Percentiles rank a stretch among this genome's conserved stretches.
Conservation (phyloP, 1,140 invertebrate species). For the Apolygus lucorum region DNA sequence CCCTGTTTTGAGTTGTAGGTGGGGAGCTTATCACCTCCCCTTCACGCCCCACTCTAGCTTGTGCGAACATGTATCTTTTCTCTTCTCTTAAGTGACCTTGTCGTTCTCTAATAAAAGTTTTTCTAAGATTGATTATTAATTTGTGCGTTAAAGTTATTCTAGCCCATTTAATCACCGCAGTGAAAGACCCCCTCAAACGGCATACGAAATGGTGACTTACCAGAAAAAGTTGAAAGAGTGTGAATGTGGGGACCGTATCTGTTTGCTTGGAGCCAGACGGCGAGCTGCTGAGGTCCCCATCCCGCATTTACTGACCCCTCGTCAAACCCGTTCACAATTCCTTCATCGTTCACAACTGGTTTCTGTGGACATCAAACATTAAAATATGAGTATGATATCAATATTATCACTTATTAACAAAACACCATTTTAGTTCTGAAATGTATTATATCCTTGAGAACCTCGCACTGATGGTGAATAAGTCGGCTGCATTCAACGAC, state of each 20-base stretch:
- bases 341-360: not conserved
- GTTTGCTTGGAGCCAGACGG: constrained; percentile 68
- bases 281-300: constrained; percentile 51
- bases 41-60: no score
- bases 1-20: no score
- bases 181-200: no score
- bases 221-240: constrained; percentile 61
- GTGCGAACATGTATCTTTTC: no score
- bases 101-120: no score
- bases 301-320: constrained; percentile 5
- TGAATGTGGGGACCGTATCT: constrained; percentile 64
- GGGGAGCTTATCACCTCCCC: no score
- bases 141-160: no score
- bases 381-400: not conserved
- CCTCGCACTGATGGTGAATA: not conserved
- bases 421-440: not conserved
- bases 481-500: no score
- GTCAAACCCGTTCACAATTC: not conserved
- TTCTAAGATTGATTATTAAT: no score
- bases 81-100: no score
- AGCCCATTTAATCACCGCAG: no score
- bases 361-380: not conserved
- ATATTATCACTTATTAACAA: not conserved
- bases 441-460: not conserved
- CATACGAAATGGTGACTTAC: not conserved